Conservation (phyloP, 2,888 invertebrate genomes). For the Latheticus oryzae region DNA sequence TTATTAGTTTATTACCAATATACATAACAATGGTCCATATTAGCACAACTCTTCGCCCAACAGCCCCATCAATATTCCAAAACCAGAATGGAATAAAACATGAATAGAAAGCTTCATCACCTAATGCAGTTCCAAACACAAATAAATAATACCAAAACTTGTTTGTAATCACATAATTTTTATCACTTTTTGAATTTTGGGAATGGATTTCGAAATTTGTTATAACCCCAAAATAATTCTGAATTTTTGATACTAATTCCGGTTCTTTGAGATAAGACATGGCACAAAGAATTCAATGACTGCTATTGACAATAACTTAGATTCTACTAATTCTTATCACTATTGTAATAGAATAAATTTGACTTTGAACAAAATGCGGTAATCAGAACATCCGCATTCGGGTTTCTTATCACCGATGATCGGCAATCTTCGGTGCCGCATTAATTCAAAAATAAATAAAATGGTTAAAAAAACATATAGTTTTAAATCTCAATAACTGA, state of each 20-base stretch:
- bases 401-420: too few species aligned
- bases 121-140: constrained; percentile 84
- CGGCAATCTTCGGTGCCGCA: background rate
- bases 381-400: constrained; percentile 2
- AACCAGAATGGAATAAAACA: constrained; percentile 94
- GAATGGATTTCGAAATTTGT: constrained; percentile 63
- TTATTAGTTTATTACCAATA: constrained; percentile 70
- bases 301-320: too few species aligned
- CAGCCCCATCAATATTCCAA: constrained; percentile 92
- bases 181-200: constrained; percentile 46
- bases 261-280: constrained; percentile 81
- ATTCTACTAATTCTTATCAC: too few species aligned
- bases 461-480: too few species aligned
- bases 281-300: too few species aligned
- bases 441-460: constrained; percentile 1
- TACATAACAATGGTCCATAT: constrained; percentile 89
- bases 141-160: constrained; percentile 89
- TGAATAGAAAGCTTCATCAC: constrained; percentile 92
- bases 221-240: constrained; percentile 81
- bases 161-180: constrained; percentile 71
- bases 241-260: constrained; percentile 80
- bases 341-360: too few species aligned
- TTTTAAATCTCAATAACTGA: too few species aligned
- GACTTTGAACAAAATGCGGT: constrained; percentile 2
- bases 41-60: constrained; percentile 83